Percentiles rank a stretch among this genome's conserved stretches.
These are phyloP conservation scores for Athene cunicularia DNA, from an alignment of 2,113 vertebrate genomes.

Conservation along the genomic window DNA sequence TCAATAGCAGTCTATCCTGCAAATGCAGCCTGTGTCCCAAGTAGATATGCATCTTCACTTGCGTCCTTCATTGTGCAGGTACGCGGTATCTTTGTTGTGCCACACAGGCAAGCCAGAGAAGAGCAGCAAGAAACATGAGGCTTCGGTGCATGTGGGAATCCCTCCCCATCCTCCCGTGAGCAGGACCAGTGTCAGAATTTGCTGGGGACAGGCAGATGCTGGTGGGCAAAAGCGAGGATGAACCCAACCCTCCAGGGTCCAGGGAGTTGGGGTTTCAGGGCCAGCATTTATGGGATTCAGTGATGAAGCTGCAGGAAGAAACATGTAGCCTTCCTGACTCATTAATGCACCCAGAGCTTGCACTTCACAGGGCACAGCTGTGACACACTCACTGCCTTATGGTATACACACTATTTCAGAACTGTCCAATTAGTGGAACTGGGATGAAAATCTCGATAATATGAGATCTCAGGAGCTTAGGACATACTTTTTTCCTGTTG, in stretches of 20 bases:
- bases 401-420: not conserved
- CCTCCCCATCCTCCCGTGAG: not conserved
- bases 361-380: not conserved
- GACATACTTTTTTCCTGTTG: not conserved
- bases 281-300: not conserved
- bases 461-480: not conserved
- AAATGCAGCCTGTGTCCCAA: not conserved
- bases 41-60: not conserved
- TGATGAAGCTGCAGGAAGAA: not conserved
- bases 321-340: not conserved
- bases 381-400: not conserved
- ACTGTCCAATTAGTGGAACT: not conserved
- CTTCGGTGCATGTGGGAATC: not conserved
- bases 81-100: not conserved
- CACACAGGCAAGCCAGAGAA: not conserved
- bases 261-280: not conserved
- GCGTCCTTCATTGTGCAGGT: not conserved
- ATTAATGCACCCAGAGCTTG: not conserved
- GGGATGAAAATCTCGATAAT: not conserved
- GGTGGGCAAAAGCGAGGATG: not conserved
- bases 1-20: not conserved
- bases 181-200: not conserved
- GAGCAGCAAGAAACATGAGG: rapidly evolving
- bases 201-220: not conserved
- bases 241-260: not conserved